A percentile compares a stretch with the other conserved stretches of the same genome.
Conservation (phyloP, 2,113 vertebrate species). For the Pelodiscus sinensis region DNA sequence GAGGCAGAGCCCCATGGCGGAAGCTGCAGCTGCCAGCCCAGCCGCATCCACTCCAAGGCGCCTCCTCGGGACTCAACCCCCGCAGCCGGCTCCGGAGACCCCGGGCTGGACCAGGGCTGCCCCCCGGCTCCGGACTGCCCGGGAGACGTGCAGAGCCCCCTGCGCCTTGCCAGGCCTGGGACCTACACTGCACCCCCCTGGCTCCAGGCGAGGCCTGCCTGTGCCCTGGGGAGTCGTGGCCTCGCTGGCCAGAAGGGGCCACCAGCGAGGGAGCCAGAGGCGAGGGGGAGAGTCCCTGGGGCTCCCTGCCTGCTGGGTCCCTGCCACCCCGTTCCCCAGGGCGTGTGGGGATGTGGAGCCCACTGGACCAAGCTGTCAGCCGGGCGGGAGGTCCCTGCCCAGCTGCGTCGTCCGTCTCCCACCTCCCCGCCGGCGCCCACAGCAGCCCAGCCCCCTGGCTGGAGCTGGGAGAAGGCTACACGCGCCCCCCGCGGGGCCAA, state of each 20-base stretch:
- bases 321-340: background rate
- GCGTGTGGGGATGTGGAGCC: background rate
- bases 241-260: background rate
- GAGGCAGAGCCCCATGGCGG: background rate
- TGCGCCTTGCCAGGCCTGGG: background rate
- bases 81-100: background rate
- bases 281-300: background rate
- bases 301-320: background rate
- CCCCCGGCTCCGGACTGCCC: background rate
- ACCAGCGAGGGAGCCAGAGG: background rate
- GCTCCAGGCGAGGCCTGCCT: background rate
- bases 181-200: background rate
- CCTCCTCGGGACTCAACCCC: background rate
- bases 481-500: no score
- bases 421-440: no score
- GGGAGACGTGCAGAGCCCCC: background rate
- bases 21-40: background rate
- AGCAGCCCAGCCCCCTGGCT: background rate
- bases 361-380: background rate
- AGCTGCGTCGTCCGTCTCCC: background rate
- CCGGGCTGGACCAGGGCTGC: background rate
- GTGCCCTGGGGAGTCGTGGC: background rate
- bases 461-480: background rate
- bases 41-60: background rate
- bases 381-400: background rate